phyloP scores from a whole-genome alignment of 2,113 vertebrate species.

The Prinia subflava region DNA sequence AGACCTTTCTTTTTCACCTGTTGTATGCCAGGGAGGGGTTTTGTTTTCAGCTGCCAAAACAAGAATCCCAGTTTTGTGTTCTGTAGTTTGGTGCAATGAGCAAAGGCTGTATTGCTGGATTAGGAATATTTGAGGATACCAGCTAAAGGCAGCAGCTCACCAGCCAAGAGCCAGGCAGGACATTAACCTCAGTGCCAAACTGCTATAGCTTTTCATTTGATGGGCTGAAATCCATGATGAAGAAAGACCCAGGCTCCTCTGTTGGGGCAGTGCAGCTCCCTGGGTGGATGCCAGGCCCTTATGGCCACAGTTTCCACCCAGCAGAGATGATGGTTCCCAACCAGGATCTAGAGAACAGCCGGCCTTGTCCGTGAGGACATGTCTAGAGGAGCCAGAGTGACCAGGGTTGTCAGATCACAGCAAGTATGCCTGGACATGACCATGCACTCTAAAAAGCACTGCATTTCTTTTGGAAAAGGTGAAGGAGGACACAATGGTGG shows the following conservation, averaged over 20 bases:
- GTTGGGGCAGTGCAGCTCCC: neutral
- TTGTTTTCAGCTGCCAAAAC: neutral
- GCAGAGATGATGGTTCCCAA: accelerated
- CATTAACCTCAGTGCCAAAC: neutral
- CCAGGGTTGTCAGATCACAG: neutral
- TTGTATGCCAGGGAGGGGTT: neutral
- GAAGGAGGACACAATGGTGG: neutral
- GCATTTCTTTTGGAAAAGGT: neutral
- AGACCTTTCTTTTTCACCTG: neutral
- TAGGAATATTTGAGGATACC: neutral
- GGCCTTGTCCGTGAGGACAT: neutral
- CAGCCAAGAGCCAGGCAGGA: neutral
- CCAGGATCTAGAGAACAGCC: neutral
- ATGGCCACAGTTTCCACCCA: neutral
- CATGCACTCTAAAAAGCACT: neutral
- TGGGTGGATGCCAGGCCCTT: accelerated
- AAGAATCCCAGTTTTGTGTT: neutral
- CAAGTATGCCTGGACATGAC: neutral
- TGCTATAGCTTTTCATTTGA: neutral
- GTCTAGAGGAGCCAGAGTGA: neutral
- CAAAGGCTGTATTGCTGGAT: neutral
- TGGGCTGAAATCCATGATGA: neutral
- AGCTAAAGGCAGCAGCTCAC: neutral
- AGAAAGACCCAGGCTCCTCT: neutral
- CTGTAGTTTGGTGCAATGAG: neutral